Conservation (phyloP, 1,140 invertebrate genomes). For the Heterodera carotae region DNA sequence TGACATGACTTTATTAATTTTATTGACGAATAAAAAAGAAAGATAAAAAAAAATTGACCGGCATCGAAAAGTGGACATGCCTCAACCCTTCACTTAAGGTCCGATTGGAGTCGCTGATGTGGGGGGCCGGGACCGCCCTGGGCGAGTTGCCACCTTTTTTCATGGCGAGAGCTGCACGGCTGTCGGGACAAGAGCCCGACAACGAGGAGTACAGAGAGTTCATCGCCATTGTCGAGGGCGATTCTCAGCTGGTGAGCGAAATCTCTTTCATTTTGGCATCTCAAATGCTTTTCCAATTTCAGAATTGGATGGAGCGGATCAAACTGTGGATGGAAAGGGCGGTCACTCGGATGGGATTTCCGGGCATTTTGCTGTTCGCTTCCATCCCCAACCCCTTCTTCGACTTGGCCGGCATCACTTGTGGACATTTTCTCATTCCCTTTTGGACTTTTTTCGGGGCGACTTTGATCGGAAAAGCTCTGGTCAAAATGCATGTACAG, state of each 20-base stretch:
- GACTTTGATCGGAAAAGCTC: slow-evolving; percentile 91
- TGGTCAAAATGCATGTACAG: slow-evolving; percentile 99
- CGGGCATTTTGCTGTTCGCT: slow-evolving; percentile 94
- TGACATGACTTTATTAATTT: too few species aligned
- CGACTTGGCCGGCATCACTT: slow-evolving; percentile 96
- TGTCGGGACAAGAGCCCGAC: slow-evolving; percentile 64
- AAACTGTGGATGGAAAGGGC: slow-evolving; percentile 86
- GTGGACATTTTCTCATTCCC: slow-evolving; percentile 96
- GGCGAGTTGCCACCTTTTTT: slow-evolving; percentile 95
- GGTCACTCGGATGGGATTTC: slow-evolving; percentile 91
- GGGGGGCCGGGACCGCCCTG: slow-evolving; percentile 92
- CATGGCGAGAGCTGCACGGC: slow-evolving; percentile 81
- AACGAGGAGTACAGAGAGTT: slow-evolving; percentile 63
- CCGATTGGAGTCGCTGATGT: slow-evolving; percentile 92
- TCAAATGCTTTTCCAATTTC: slow-evolving; percentile 47
- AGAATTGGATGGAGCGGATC: slow-evolving; percentile 76
- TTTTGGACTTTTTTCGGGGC: slow-evolving; percentile 99
- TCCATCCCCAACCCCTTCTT: slow-evolving; percentile 97
- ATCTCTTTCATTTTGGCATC: not conserved
- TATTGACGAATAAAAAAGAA: too few species aligned
- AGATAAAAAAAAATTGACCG: too few species aligned
- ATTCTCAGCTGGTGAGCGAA: slow-evolving; percentile 43
- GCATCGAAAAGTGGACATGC: too few species aligned
- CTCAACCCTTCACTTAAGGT: too few species aligned
- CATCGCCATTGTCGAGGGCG: slow-evolving; percentile 41